Base-by-base conservation (phyloP, 2,797 vertebrate species). In the Periparus ater region DNA sequence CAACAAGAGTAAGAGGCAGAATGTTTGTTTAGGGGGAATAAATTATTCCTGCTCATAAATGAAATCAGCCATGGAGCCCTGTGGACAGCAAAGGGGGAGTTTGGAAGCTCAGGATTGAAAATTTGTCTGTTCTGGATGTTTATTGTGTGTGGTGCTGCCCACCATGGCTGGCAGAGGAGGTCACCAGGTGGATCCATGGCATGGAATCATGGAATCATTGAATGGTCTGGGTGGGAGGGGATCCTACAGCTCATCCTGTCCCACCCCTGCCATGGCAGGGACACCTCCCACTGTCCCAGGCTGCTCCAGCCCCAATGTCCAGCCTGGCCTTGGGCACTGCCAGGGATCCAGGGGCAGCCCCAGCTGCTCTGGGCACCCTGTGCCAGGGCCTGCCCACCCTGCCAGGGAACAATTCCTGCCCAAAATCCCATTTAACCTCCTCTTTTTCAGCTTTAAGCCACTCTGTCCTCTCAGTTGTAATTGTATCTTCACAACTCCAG, bases 191-290 rank as follows among this genome's bases (percentile, higher is more conserved):
- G 23, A 55, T 55, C 65, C 32, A 23, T 36, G 62, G 40, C 25
- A 19, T 22, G 53, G 54, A 34, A 13, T 47, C 9, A 6, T 29
- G 25, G 47, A 73, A 66, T 47, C 40, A 34, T 8, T 1, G 61
- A 29, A 13, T 50, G 42, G 10, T 32, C 12, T 61, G 47, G 18
- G 38, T 48, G 9, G 53, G 25, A 60, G 60, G 7, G 15, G 62
- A 61, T 15, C 5, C 20, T 19, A 32, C 7, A 34, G 25, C 3
- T 3, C 29, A 60, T 34, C 30, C 1, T 1, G 38, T 40, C 0
- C 23, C 51, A 17, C 11, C 17, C 13, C 29, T 40, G 29, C 53
- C 17, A 5, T 18, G 47, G 25, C 54, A 80, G 61, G n/a, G 40
- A 53, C 68, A 34, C n/a, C n/a, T 74, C 0, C 47, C 68, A 45